phyloP scores from a whole-genome alignment of 1,140 invertebrate species.

The Drosophila carrolli region DNA sequence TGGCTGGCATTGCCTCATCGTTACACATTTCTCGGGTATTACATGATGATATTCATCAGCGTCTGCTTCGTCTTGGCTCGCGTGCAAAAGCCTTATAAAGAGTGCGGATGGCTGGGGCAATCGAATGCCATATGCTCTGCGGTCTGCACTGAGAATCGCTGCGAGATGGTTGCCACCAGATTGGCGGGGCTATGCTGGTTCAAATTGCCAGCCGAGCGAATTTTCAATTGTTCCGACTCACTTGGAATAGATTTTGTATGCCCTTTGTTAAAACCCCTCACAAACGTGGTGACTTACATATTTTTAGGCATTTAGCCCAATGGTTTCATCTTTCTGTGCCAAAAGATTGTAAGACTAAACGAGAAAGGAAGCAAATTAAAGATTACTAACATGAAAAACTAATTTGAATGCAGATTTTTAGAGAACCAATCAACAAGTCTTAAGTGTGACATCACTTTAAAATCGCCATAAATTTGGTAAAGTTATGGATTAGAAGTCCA shows the following conservation, averaged over 20 bases:
- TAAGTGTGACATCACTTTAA: no score
- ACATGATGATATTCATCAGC: constrained; percentile 71
- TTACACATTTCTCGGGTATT: constrained; percentile 76
- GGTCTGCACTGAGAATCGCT: constrained; percentile 28
- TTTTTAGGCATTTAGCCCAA: not conserved
- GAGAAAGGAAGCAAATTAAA: no score
- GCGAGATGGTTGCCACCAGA: constrained; percentile 34
- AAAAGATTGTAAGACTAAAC: no score
- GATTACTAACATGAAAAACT: no score
- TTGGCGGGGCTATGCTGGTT: constrained; percentile 18
- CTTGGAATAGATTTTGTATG: constrained; percentile 5
- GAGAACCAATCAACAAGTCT: no score
- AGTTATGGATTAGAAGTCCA: no score
- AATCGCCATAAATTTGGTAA: no score
- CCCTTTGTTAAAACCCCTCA: constrained; percentile 10
- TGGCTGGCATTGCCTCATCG: constrained; percentile 65
- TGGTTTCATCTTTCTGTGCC: not conserved
- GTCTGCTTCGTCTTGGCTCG: constrained; percentile 34
- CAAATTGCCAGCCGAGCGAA: constrained; percentile 35
- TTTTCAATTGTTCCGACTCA: constrained; percentile 28
- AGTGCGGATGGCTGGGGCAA: constrained; percentile 20
- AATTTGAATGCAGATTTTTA: no score
- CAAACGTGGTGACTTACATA: constrained; percentile 1
- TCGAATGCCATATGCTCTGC: constrained; percentile 53
- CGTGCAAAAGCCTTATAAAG: constrained; percentile 50